A percentile compares a stretch with the other conserved stretches of the same genome.
Conservation (phyloP, 2,888 invertebrate species). For the Hyles lineata region DNA sequence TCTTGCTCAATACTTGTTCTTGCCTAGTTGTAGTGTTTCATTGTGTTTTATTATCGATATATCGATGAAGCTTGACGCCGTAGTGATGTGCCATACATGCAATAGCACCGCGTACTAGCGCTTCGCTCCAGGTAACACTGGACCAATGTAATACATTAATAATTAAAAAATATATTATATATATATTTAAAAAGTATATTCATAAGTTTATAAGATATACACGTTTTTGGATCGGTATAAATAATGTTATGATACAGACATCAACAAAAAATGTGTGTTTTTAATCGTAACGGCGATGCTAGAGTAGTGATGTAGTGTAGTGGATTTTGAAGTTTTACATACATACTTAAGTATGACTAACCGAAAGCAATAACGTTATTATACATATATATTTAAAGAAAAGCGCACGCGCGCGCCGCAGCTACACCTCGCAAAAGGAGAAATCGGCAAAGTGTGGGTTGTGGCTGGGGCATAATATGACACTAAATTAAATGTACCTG, state of each 20-base stretch:
- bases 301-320: slow-evolving; percentile 81
- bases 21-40: slow-evolving; percentile 66
- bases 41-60: slow-evolving; percentile 32
- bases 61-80: slow-evolving; percentile 68
- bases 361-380: slow-evolving; percentile 81
- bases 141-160: slow-evolving; percentile 75
- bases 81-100: slow-evolving; percentile 79
- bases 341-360: slow-evolving; percentile 71
- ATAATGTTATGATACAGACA: slow-evolving; percentile 75
- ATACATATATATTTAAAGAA: slow-evolving; percentile 53
- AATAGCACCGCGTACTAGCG: slow-evolving; percentile 54
- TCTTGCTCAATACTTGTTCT: slow-evolving; percentile 80
- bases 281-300: slow-evolving; percentile 79
- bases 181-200: slow-evolving; percentile 62
- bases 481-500: not conserved
- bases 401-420: slow-evolving; percentile 78
- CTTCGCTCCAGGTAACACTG: slow-evolving; percentile 75
- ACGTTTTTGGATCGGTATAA: slow-evolving; percentile 80
- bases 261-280: slow-evolving; percentile 78
- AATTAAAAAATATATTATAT: slow-evolving; percentile 56
- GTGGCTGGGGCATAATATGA: slow-evolving; percentile 5
- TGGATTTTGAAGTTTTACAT: slow-evolving; percentile 82
- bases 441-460: not conserved
- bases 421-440: slow-evolving; percentile 36
- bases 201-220: slow-evolving; percentile 75